Evolutionary conservation across 1,140 invertebrate genomes (phyloP).

Genomic region (Nylanderia fulva): DNA sequence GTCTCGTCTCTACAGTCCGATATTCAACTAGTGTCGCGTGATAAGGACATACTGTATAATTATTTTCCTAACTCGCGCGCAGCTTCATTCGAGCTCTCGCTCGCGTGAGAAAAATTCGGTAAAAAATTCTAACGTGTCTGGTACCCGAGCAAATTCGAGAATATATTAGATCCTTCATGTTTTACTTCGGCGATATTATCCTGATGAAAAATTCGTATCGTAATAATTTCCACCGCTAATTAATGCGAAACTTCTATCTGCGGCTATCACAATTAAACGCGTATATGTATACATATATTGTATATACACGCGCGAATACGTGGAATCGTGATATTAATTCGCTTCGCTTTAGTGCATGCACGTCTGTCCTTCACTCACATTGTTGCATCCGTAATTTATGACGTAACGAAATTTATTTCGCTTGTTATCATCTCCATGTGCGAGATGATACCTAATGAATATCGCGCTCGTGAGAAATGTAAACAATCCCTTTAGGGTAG

Average conservation of each 20-base stretch:
- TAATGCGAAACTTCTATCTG: constrained; percentile 47
- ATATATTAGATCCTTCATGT: background rate
- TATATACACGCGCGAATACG: constrained; percentile 27
- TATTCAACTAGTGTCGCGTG: background rate
- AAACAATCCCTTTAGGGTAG: constrained; percentile 53
- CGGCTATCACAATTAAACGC: constrained; percentile 34
- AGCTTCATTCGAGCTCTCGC: background rate
- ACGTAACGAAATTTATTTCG: constrained; percentile 58
- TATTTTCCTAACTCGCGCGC: constrained; percentile 1
- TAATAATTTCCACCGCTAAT: constrained; percentile 53
- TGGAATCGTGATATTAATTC: constrained; percentile 45
- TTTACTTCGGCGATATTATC: constrained; percentile 21
- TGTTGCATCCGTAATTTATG: constrained; percentile 52
- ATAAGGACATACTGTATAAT: constrained; percentile 39
- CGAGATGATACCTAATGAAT: constrained; percentile 40
- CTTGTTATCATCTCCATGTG: constrained; percentile 41
- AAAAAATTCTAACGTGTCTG: background rate
- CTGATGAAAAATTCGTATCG: constrained; percentile 5
- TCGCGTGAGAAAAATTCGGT: background rate
- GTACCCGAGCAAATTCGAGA: constrained; percentile 7
- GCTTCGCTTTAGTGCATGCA: constrained; percentile 33
- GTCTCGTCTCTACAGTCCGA: background rate
- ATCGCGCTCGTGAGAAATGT: constrained; percentile 47
- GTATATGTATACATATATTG: too few relatives aligned
- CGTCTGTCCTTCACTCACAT: constrained; percentile 35